Evolutionary conservation across 2,113 vertebrate genomes (phyloP).

Genomic region (Amblyopsis rosae): DNA sequence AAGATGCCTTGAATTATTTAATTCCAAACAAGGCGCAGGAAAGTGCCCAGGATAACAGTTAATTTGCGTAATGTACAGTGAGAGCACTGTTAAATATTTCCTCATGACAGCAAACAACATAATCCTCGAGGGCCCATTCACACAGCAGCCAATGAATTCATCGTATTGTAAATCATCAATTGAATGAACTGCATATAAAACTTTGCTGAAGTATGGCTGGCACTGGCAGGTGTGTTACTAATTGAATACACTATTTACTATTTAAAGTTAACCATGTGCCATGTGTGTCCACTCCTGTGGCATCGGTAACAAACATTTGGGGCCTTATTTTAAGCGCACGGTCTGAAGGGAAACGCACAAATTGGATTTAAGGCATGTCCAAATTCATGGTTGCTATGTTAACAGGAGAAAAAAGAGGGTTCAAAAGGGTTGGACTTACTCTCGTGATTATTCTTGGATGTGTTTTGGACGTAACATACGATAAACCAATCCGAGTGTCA

Average conservation of each 20-base stretch:
- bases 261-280: conserved; percentile 40
- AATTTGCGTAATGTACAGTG: conserved; percentile 65
- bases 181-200: conserved; percentile 4
- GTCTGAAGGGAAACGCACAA: too few species aligned
- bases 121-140: too few species aligned
- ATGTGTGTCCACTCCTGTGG: conserved; percentile 39
- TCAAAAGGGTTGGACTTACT: too few species aligned
- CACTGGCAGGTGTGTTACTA: conserved; percentile 27
- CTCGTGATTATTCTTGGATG: too few species aligned
- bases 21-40: conserved; percentile 65
- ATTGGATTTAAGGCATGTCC: too few species aligned
- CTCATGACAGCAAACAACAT: conserved; percentile 4
- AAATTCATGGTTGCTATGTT: too few species aligned
- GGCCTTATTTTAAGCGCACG: too few species aligned
- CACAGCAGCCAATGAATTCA: not conserved
- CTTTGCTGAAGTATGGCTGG: conserved; percentile 21
- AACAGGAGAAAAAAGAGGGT: too few species aligned
- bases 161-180: not conserved
- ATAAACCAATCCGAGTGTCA: too few species aligned
- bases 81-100: conserved; percentile 53
- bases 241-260: conserved; percentile 43
- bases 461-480: too few species aligned
- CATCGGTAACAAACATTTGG: conserved; percentile 35
- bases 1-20: conserved; percentile 71
- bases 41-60: conserved; percentile 62